phyloP scores from a whole-genome alignment of 2,113 vertebrate genomes.

The Platysteira castanea region DNA sequence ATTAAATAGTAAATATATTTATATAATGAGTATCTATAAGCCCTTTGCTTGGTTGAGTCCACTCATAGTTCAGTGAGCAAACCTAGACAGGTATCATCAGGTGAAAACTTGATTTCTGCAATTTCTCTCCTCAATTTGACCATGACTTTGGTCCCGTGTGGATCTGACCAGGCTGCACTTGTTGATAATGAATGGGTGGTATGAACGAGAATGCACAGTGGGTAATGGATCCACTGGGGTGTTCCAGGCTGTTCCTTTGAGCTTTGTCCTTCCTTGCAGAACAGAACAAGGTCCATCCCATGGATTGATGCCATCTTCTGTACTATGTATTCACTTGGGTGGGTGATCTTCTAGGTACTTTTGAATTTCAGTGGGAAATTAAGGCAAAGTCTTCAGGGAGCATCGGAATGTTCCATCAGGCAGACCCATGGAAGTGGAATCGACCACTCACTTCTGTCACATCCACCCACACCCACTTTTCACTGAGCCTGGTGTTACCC shows the following conservation, averaged over 20 bases:
- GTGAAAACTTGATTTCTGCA: not conserved
- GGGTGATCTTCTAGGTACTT: not conserved
- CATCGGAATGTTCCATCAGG: not conserved
- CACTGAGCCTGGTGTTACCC: not conserved
- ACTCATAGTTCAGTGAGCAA: not conserved
- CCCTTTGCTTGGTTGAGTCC: not conserved
- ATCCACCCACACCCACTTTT: not conserved
- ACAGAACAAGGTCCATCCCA: not conserved
- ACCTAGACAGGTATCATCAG: not conserved
- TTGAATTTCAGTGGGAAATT: not conserved
- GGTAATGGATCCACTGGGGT: accelerated
- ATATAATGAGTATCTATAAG: not conserved
- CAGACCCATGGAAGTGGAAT: not conserved
- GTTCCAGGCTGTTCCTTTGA: not conserved
- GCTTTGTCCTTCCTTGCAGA: not conserved
- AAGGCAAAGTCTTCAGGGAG: not conserved
- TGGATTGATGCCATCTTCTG: not conserved
- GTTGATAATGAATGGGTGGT: too few relatives aligned
- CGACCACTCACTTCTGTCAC: not conserved
- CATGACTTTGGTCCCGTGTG: accelerated
- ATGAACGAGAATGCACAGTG: not conserved
- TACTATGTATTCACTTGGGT: not conserved
- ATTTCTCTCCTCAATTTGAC: not conserved
- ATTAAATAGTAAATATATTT: not conserved
- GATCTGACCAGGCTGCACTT: not conserved